phyloP scores from a whole-genome alignment of 2,888 invertebrate genomes.

The Patella depressa region DNA sequence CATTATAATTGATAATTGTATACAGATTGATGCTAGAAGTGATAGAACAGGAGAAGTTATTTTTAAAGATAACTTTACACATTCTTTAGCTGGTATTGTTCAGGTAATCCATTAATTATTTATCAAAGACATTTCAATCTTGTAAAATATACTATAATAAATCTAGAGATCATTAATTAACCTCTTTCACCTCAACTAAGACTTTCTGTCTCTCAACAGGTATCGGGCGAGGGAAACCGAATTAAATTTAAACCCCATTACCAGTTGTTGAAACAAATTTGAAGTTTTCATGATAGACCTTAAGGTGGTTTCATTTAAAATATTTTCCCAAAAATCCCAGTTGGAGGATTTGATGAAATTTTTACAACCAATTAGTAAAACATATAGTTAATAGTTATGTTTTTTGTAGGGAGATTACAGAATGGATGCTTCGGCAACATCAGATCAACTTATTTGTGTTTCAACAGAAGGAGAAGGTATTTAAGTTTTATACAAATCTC shows the following conservation, averaged over 20 bases:
- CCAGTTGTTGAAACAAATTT: too few relatives aligned
- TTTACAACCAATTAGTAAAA: too few relatives aligned
- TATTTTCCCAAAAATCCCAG: not conserved
- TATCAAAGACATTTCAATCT: too few relatives aligned
- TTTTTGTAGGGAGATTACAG: constrained; percentile 81
- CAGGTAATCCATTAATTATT: constrained; percentile 67
- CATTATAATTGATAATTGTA: constrained; percentile 2
- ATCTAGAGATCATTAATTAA: too few relatives aligned
- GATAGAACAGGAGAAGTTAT: constrained; percentile 84
- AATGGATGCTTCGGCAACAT: constrained; percentile 77
- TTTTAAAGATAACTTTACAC: constrained; percentile 80
- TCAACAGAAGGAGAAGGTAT: constrained; percentile 88
- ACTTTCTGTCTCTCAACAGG: too few relatives aligned
- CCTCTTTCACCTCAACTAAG: too few relatives aligned
- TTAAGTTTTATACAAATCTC: not conserved
- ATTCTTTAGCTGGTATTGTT: constrained; percentile 84
- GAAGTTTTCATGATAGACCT: too few relatives aligned
- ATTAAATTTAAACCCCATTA: too few relatives aligned
- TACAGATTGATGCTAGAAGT: constrained; percentile 78
- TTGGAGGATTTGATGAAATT: not conserved
- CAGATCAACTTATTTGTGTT: constrained; percentile 83
- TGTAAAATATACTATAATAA: too few relatives aligned
- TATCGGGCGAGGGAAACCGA: too few relatives aligned
- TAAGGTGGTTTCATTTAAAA: not conserved
- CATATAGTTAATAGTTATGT: not conserved